phyloP scores from a whole-genome alignment of 2,888 invertebrate genomes.

The Callimorpha dominula region DNA sequence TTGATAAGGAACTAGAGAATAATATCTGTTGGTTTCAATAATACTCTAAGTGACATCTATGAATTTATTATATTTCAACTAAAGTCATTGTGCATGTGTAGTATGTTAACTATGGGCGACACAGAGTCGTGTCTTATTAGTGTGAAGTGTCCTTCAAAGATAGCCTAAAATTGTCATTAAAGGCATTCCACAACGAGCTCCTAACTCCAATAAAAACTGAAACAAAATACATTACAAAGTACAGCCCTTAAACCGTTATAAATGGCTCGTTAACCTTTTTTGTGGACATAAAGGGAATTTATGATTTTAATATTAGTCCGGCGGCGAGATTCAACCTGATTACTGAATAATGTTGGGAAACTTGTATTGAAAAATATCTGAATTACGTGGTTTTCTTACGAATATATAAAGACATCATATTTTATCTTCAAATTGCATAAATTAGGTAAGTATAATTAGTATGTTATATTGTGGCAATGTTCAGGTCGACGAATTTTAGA shows the following conservation, averaged over 20 bases:
- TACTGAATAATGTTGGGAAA: constrained; percentile 27
- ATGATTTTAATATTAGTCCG: constrained; percentile 58
- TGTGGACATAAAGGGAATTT: constrained; percentile 54
- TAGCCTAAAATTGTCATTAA: constrained; percentile 16
- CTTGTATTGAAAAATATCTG: constrained; percentile 16
- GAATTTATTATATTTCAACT: no score
- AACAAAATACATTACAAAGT: constrained; percentile 27
- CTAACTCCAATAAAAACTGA: constrained; percentile 21
- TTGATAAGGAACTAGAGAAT: no score
- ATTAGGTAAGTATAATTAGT: background rate
- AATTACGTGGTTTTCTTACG: constrained; percentile 1
- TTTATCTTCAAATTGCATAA: background rate
- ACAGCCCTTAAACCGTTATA: constrained; percentile 38
- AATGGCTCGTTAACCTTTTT: constrained; percentile 57
- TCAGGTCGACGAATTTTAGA: no score
- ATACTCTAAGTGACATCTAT: no score
- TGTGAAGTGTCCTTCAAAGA: background rate
- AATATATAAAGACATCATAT: background rate
- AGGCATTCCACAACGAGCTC: constrained; percentile 9
- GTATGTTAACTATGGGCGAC: no score
- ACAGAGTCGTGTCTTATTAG: background rate
- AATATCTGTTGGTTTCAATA: no score
- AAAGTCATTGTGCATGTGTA: no score
- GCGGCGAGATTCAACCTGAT: constrained; percentile 41
- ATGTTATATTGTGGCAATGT: background rate